A percentile compares a stretch with the other conserved stretches of the same genome.
These are phyloP conservation scores for Sesia apiformis DNA, from an alignment of 2,888 invertebrate genomes.

Conservation along the genomic window DNA sequence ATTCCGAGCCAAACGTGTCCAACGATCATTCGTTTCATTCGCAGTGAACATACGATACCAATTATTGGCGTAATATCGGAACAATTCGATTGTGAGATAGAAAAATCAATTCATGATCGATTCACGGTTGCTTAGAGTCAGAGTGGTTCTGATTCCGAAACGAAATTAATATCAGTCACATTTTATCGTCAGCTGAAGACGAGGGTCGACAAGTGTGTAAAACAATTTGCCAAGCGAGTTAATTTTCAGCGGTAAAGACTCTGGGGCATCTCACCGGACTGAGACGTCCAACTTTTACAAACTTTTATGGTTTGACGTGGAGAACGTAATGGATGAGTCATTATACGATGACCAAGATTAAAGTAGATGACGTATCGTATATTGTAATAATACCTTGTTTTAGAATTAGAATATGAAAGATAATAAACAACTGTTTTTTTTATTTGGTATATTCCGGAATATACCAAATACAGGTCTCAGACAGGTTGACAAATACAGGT, in stretches of 20 bases:
- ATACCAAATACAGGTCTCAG: too few relatives aligned
- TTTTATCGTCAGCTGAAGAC: slow-evolving; percentile 25
- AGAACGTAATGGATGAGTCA: neutral
- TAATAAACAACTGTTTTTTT: too few relatives aligned
- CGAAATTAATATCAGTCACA: slow-evolving; percentile 33
- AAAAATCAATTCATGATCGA: neutral
- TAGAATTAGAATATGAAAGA: too few relatives aligned
- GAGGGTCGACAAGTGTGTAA: slow-evolving; percentile 52
- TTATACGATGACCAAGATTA: neutral
- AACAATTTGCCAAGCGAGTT: slow-evolving; percentile 51
- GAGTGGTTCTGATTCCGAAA: slow-evolving; percentile 5
- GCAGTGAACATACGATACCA: neutral
- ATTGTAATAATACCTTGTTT: too few relatives aligned
- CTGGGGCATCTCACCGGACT: slow-evolving; percentile 8
- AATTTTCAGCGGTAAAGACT: slow-evolving; percentile 29
- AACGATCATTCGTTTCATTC: neutral
- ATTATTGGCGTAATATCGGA: neutral
- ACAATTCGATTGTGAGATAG: neutral
- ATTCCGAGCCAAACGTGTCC: neutral
- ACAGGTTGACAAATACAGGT: too few relatives aligned
- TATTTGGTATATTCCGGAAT: too few relatives aligned
- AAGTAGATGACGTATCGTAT: too few relatives aligned
- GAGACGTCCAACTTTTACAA: slow-evolving; percentile 13
- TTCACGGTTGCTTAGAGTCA: neutral
- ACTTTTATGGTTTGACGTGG: slow-evolving; percentile 5